Evolutionary conservation across 2,113 vertebrate genomes (phyloP).

Genomic region (Limnothrissa miodon): DNA sequence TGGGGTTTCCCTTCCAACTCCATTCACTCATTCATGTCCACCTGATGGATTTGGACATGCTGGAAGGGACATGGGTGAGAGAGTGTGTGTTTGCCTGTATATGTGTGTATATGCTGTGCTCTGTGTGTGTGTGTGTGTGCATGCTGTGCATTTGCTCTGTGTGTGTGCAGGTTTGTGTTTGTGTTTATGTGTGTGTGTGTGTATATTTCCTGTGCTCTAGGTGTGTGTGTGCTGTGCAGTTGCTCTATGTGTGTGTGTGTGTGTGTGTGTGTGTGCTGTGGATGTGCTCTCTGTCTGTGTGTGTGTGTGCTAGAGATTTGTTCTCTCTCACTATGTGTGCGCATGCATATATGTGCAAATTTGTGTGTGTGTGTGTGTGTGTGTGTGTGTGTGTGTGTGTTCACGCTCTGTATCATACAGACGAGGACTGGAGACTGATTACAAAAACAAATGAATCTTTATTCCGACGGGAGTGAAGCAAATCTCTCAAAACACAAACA

Average conservation of each 20-base stretch:
- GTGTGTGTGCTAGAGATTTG: not conserved
- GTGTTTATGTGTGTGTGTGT: not conserved
- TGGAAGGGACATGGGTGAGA: not conserved
- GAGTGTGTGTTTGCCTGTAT: not conserved
- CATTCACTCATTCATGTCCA: slow-evolving; percentile 44
- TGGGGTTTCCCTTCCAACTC: slow-evolving; percentile 36
- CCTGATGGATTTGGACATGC: slow-evolving; percentile 42
- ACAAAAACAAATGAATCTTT: slow-evolving; percentile 61
- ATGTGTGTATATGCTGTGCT: not conserved
- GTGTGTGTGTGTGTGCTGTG: not conserved
- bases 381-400: not conserved
- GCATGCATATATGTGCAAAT: not conserved
- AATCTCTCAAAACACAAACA: slow-evolving; percentile 54
- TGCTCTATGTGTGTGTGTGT: not conserved
- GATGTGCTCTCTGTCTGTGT: not conserved
- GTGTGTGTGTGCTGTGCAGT: not conserved
- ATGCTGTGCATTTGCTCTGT: too few species aligned
- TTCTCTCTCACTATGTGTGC: not conserved
- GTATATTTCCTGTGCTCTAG: too few species aligned
- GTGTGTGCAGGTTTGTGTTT: not conserved
- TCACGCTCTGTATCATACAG: slow-evolving; percentile 40
- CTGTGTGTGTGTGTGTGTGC: not conserved
- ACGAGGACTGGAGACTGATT: slow-evolving; percentile 51
- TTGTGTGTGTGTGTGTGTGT: not conserved
- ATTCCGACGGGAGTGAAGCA: slow-evolving; percentile 50